A percentile compares a stretch with the other conserved stretches of the same genome.
phyloP scores from a whole-genome alignment of 2,888 invertebrate genomes.

The Thereva unica region DNA sequence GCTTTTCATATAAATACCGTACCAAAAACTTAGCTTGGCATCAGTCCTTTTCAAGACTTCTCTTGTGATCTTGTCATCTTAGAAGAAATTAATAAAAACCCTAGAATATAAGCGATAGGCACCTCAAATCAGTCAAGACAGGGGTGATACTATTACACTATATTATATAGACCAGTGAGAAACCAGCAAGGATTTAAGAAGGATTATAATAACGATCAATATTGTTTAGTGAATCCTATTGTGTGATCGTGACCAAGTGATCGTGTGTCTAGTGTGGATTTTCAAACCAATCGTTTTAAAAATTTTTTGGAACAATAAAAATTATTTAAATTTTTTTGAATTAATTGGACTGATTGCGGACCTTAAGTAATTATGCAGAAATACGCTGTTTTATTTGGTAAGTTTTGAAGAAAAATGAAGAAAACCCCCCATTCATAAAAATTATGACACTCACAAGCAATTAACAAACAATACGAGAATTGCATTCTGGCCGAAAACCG shows the following conservation, averaged over 20 bases:
- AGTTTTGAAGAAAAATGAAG: constrained; percentile 17
- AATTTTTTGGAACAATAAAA: background rate
- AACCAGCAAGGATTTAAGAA: no score
- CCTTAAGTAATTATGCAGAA: constrained; percentile 34
- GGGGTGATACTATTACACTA: constrained; percentile 11
- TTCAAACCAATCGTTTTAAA: no score
- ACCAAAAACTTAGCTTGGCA: constrained; percentile 35
- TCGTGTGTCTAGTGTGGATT: no score
- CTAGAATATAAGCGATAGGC: constrained; percentile 1
- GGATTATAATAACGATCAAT: no score
- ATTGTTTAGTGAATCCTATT: no score
- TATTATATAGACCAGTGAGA: no score
- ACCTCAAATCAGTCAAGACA: constrained; percentile 37
- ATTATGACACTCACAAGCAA: constrained; percentile 18
- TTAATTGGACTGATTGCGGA: background rate
- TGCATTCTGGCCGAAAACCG: constrained; percentile 16
- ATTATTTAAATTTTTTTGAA: constrained; percentile 1
- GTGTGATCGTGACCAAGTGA: no score
- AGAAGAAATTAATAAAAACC: background rate
- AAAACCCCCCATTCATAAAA: constrained; percentile 5
- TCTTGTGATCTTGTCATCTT: constrained; percentile 31
- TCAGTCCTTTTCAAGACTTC: constrained; percentile 41
- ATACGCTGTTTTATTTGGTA: constrained; percentile 37
- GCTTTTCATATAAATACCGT: constrained; percentile 42
- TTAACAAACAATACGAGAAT: constrained; percentile 30